These are phyloP conservation scores for Dicentrarchus labrax DNA, from an alignment of 2,113 vertebrate genomes.

Conservation along the genomic window DNA sequence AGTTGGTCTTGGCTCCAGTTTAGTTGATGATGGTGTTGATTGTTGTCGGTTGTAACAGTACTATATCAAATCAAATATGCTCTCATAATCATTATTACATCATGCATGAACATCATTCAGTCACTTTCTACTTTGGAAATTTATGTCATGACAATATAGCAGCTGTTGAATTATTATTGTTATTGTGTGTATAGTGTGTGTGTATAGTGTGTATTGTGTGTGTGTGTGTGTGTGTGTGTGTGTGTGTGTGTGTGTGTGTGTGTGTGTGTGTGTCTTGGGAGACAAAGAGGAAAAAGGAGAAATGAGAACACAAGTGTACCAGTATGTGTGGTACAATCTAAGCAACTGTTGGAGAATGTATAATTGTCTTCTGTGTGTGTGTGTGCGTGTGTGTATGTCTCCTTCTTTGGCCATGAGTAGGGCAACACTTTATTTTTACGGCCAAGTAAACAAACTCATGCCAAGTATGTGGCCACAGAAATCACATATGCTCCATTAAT, in stretches of 20 bases:
- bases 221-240: background rate
- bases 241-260: background rate
- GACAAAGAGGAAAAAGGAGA: background rate
- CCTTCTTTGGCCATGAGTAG: slow-evolving; percentile 36
- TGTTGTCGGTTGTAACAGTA: background rate
- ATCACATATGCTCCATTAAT: slow-evolving; percentile 66
- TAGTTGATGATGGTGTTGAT: background rate
- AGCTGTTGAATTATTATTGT: background rate
- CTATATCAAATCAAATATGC: background rate
- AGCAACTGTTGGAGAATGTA: slow-evolving; percentile 30
- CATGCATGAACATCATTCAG: background rate
- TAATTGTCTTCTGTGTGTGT: slow-evolving; percentile 29
- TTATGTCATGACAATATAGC: background rate
- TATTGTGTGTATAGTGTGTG: background rate
- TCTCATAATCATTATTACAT: background rate
- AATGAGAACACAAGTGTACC: background rate
- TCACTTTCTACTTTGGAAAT: slow-evolving; percentile 10
- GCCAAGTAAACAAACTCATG: slow-evolving; percentile 67
- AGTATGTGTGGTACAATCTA: slow-evolving; percentile 13
- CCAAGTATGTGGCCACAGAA: slow-evolving; percentile 69
- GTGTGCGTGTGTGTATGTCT: slow-evolving; percentile 14
- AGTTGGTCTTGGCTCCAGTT: background rate
- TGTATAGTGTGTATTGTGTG: background rate
- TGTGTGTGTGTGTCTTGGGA: background rate
- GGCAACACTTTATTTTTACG: slow-evolving; percentile 56